Percentiles rank a stretch among this genome's conserved stretches.
Conservation (phyloP, 2,797 vertebrate genomes). For the Pipistrellus kuhlii region DNA sequence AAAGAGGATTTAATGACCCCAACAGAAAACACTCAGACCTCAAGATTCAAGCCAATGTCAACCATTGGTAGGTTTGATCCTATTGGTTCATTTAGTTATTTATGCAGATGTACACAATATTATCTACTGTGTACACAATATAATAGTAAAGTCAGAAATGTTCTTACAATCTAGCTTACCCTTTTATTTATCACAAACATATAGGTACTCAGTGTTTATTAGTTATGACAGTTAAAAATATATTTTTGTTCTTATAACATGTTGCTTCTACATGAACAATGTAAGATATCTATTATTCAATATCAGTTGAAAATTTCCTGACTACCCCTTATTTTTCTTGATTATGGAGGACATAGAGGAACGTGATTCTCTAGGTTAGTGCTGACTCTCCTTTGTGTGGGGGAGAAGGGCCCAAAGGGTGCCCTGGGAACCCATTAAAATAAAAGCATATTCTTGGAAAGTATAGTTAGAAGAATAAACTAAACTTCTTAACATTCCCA, state of each 20-base stretch:
- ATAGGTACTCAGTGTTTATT: background rate
- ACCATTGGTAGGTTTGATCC: background rate
- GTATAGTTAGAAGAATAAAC: background rate
- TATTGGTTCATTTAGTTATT: background rate
- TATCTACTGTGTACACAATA: background rate
- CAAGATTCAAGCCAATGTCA: background rate
- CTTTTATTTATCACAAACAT: background rate
- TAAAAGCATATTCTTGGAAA: constrained; percentile 8
- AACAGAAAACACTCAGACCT: background rate
- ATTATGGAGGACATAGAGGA: background rate
- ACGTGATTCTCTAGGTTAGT: background rate
- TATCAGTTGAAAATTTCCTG: background rate
- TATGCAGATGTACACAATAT: background rate
- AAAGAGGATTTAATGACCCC: background rate
- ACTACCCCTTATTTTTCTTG: background rate
- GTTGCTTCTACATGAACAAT: background rate
- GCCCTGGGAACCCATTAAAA: background rate
- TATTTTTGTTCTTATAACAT: background rate
- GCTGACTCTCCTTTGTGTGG: background rate
- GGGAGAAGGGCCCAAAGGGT: background rate
- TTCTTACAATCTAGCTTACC: background rate
- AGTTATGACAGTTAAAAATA: background rate
- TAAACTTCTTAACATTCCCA: background rate
- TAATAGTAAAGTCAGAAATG: background rate
- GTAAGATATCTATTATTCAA: background rate